These are phyloP conservation scores for Wasmannia auropunctata DNA, from an alignment of 1,140 invertebrate species.

Conservation along the genomic window DNA sequence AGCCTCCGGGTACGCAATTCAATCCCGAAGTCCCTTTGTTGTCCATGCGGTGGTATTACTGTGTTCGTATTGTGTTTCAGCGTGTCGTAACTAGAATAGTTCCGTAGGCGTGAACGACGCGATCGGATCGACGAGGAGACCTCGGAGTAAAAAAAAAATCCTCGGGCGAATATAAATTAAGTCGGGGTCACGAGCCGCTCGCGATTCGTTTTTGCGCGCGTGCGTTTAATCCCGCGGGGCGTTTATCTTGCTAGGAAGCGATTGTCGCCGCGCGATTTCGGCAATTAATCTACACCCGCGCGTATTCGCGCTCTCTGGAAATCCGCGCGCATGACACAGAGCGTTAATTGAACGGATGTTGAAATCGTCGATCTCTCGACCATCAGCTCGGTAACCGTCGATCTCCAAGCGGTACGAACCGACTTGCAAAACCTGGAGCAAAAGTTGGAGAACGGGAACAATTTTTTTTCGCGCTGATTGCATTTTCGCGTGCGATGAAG, in stretches of 20 bases:
- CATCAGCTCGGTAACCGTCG: neutral
- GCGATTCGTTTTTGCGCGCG: neutral
- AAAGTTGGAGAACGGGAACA: neutral
- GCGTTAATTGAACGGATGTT: neutral
- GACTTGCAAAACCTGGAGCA: neutral
- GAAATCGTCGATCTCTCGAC: neutral
- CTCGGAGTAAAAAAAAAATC: slow-evolving; percentile 51
- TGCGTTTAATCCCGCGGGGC: slow-evolving; percentile 24
- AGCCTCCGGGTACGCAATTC: slow-evolving; percentile 40
- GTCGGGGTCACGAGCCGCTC: slow-evolving; percentile 7
- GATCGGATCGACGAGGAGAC: slow-evolving; percentile 47
- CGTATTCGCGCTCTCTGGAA: neutral
- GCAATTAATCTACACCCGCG: neutral
- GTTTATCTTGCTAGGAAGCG: neutral
- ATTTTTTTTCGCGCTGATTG: slow-evolving; percentile 15
- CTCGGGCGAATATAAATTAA: slow-evolving; percentile 64
- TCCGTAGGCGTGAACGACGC: slow-evolving; percentile 58
- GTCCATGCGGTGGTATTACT: slow-evolving; percentile 2
- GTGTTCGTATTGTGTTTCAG: slow-evolving; percentile 29
- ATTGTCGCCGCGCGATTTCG: neutral
- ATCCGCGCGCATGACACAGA: neutral
- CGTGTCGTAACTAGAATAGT: slow-evolving; percentile 68
- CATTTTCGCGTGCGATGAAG: neutral
- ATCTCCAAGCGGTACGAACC: neutral
- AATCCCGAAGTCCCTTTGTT: slow-evolving; percentile 44